Evolutionary conservation across 2,797 vertebrate genomes (phyloP).

Genomic region (Onychomys arenicola): DNA sequence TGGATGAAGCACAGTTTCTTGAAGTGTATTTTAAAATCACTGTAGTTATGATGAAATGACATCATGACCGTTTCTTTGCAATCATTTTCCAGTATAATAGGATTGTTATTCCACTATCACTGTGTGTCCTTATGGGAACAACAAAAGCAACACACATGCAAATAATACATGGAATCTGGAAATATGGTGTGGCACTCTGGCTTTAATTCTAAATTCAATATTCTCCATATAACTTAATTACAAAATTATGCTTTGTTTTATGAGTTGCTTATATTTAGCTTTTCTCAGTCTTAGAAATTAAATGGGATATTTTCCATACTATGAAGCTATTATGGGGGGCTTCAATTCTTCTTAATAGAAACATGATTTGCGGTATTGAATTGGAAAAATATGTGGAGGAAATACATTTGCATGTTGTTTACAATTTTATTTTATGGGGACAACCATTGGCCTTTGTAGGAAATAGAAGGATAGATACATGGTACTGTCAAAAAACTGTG

Average conservation of each 20-base stretch:
- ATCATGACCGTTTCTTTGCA: neutral
- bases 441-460: slow-evolving; percentile 43
- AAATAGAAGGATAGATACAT: slow-evolving; percentile 50
- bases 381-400: slow-evolving; percentile 44
- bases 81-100: neutral
- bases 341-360: slow-evolving; percentile 46
- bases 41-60: neutral
- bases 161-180: slow-evolving; percentile 21
- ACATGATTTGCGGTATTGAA: slow-evolving; percentile 43
- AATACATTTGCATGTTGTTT: slow-evolving; percentile 49
- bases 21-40: slow-evolving; percentile 23
- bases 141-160: neutral
- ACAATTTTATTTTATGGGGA: slow-evolving; percentile 60
- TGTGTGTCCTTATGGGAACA: neutral
- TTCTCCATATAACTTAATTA: slow-evolving; percentile 54
- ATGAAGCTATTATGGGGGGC: neutral
- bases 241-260: slow-evolving; percentile 47
- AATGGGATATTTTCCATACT: slow-evolving; percentile 37
- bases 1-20: neutral
- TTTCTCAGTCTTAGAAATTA: slow-evolving; percentile 56
- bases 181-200: neutral
- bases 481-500: neutral
- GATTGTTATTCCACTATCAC: neutral
- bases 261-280: slow-evolving; percentile 61
- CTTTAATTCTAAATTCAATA: slow-evolving; percentile 55